Evolutionary conservation across 2,113 vertebrate species (phyloP), one percentile per base, ranked within the genome.

Genomic region (Rhineura floridana): DNA sequence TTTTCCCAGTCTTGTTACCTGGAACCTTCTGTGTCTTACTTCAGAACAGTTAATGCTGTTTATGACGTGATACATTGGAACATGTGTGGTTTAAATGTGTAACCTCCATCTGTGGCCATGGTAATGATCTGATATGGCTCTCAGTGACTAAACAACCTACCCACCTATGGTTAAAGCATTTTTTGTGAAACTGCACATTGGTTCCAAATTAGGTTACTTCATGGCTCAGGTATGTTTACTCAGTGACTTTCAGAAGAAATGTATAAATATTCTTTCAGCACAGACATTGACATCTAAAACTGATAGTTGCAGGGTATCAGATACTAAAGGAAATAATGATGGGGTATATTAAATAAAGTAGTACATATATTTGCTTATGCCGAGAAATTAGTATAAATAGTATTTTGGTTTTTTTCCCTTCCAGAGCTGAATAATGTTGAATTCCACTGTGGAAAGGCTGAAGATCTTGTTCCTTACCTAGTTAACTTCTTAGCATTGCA

Each of bases 391-490:
- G 4, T 42, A 7, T 3, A 63, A 33, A 50, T 30, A 21, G 17
- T 25, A 42, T 30, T 0, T 17, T 79, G 76, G 28, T 52, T n/a
- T 42, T 72, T 1, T 55, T 30, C 52, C 63, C 30, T n/a, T 30
- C 6, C 69, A 99, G 99, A 97, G 21, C 92, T 99, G 50, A 97
- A 0, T 84, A 99, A 99, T 2, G 90, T 98, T 0, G 98, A 99
- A 93, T 99, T 99, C 94, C 97, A 98, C 80, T 98, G 98, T 21
- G 99, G 98, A 63, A 99, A 98, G 91, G 99, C 99, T 0, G 99
- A 99, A 94, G 98, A 99, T 48, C 92, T 99, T 69, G 98, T 99
- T 85, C 98, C 98, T 33, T 92, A 96, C 62, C 93, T 99, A 11
- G 97, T 99, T 87, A 98, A 96, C 1, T 55, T 96, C 28, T 82